These are phyloP conservation scores for Anniella stebbinsi DNA, from an alignment of 2,797 vertebrate genomes.

Conservation along the genomic window DNA sequence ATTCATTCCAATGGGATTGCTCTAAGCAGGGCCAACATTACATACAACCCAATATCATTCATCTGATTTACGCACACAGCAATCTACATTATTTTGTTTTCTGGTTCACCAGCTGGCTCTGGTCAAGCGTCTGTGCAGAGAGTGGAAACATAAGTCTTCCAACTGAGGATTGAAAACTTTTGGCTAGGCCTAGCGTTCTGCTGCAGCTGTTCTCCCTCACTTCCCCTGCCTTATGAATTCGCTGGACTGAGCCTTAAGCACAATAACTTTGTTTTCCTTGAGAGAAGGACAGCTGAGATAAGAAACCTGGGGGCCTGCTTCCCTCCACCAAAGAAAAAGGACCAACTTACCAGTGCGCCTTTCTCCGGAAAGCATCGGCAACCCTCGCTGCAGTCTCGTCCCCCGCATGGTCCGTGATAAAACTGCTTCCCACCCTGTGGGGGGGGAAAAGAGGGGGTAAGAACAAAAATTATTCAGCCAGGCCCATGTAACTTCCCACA, in stretches of 20 bases:
- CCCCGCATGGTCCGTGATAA: constrained; percentile 83
- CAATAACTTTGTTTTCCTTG: background rate
- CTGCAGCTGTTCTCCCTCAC: constrained; percentile 68
- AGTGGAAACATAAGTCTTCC: constrained; percentile 23
- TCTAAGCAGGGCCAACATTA: too few species aligned
- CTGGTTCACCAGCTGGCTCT: constrained; percentile 24
- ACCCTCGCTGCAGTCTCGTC: constrained; percentile 86
- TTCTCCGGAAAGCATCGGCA: constrained; percentile 92
- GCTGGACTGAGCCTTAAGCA: constrained; percentile 57
- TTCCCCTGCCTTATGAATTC: constrained; percentile 59
- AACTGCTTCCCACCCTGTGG: constrained; percentile 83
- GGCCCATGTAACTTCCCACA: constrained; percentile 23
- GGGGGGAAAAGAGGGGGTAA: background rate
- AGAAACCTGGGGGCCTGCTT: constrained; percentile 54
- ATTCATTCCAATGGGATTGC: too few species aligned
- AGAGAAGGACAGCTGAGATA: constrained; percentile 55
- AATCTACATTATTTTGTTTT: constrained; percentile 32
- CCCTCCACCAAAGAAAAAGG: constrained; percentile 46
- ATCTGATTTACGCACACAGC: constrained; percentile 37
- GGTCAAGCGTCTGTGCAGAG: constrained; percentile 40
- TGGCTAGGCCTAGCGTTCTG: constrained; percentile 30
- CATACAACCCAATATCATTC: too few species aligned
- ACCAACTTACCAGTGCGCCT: constrained; percentile 88
- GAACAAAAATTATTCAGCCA: background rate
- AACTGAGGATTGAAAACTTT: constrained; percentile 39